Evolutionary conservation across 2,113 vertebrate species (phyloP).

Genomic region (Willisornis vidua): DNA sequence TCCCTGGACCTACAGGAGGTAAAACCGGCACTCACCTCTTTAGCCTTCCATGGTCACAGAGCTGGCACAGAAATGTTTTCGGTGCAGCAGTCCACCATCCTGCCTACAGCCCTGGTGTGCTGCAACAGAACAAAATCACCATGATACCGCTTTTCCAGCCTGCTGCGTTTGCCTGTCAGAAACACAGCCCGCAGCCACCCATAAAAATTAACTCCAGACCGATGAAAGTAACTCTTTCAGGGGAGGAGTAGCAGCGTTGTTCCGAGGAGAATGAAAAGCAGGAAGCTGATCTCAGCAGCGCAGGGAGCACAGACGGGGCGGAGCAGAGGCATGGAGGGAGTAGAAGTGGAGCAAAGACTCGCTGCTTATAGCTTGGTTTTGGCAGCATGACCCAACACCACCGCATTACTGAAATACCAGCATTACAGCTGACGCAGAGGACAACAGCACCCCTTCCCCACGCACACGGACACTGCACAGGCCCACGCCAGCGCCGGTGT

Average conservation of each 20-base stretch:
- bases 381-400: not conserved
- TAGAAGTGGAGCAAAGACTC: constrained; percentile 46
- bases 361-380: constrained; percentile 28
- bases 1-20: not conserved
- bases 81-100: constrained; percentile 57
- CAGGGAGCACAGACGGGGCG: constrained; percentile 69
- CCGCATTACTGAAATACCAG: not conserved
- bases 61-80: constrained; percentile 30
- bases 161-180: not conserved
- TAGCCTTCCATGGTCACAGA: constrained; percentile 32
- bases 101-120: constrained; percentile 40
- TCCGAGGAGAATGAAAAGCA: constrained; percentile 64
- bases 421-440: not conserved
- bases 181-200: constrained; percentile 3
- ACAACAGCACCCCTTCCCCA: not conserved
- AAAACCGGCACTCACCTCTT: constrained; percentile 53
- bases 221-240: constrained; percentile 62
- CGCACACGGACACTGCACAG: not conserved
- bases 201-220: constrained; percentile 23
- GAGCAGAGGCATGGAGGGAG: constrained; percentile 61
- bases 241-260: constrained; percentile 47
- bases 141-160: constrained; percentile 1
- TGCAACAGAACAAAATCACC: constrained; percentile 43
- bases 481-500: not conserved
- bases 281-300: constrained; percentile 78